Evolutionary conservation across 2,797 vertebrate genomes (phyloP).

Genomic region (Mionectes olivaceus): DNA sequence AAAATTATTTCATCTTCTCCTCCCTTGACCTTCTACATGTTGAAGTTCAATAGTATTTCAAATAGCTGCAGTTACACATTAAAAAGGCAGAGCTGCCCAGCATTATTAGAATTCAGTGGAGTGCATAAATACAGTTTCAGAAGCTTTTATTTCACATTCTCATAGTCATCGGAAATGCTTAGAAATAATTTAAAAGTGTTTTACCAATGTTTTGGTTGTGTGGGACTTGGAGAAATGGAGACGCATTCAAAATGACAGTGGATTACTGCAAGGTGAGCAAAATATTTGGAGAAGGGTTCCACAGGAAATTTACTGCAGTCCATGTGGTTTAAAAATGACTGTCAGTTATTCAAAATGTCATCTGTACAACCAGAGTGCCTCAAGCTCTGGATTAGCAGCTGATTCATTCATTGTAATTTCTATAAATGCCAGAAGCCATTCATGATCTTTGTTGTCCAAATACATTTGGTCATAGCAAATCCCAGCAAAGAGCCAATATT

Average conservation of each 20-base stretch:
- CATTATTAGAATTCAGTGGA: neutral
- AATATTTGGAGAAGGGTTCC: neutral
- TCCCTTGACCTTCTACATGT: neutral
- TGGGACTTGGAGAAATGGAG: neutral
- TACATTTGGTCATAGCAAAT: conserved; percentile 10
- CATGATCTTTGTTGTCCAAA: conserved; percentile 57
- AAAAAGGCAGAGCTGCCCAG: neutral
- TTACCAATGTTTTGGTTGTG: neutral
- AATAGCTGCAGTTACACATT: neutral
- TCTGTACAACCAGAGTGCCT: conserved; percentile 19
- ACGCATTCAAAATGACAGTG: neutral
- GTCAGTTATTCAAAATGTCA: conserved; percentile 47
- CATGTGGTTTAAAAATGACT: neutral
- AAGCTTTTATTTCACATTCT: neutral
- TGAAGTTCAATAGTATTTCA: neutral
- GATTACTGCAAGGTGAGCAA: neutral
- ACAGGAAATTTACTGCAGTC: neutral
- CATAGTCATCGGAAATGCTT: neutral
- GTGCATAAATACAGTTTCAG: neutral
- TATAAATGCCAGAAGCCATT: conserved; percentile 28
- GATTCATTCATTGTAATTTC: conserved; percentile 50
- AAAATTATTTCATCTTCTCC: conserved; percentile 17
- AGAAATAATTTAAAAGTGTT: neutral
- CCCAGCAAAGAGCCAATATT: neutral
- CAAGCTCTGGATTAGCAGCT: neutral